Evolutionary conservation across 1,140 invertebrate species (phyloP).

Genomic region (Daktulosphaira vitifoliae): DNA sequence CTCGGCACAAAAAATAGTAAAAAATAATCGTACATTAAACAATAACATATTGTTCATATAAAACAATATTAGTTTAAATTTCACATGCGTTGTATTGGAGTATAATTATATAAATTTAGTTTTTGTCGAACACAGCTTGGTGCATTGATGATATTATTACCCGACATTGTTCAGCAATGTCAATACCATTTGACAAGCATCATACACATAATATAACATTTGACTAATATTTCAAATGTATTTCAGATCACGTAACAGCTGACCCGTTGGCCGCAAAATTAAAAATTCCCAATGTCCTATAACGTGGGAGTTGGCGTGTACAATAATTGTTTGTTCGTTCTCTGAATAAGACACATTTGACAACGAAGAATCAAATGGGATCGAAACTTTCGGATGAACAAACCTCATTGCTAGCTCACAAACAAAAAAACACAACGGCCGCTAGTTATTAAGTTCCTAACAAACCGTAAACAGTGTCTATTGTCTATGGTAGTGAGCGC

Average conservation of each 20-base stretch:
- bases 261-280: conserved; percentile 33
- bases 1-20: too few relatives aligned
- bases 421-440: conserved; percentile 2
- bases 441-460: conserved; percentile 8
- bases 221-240: conserved; percentile 21
- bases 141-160: background rate
- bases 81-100: too few relatives aligned
- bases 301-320: conserved; percentile 11
- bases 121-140: too few relatives aligned
- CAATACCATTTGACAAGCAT: too few relatives aligned
- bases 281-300: conserved; percentile 28
- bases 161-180: conserved; percentile 3
- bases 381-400: conserved; percentile 13
- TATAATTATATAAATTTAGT: too few relatives aligned
- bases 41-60: too few relatives aligned
- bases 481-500: conserved; percentile 3
- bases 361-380: conserved; percentile 4
- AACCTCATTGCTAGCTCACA: background rate
- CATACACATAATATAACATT: background rate
- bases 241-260: conserved; percentile 23
- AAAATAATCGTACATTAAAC: too few relatives aligned
- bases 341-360: conserved; percentile 3
- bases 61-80: too few relatives aligned
- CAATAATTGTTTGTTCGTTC: conserved; percentile 17
- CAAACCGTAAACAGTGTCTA: conserved; percentile 18